These are phyloP conservation scores for Plodia interpunctella DNA, from an alignment of 1,140 invertebrate genomes.

Conservation along the genomic window DNA sequence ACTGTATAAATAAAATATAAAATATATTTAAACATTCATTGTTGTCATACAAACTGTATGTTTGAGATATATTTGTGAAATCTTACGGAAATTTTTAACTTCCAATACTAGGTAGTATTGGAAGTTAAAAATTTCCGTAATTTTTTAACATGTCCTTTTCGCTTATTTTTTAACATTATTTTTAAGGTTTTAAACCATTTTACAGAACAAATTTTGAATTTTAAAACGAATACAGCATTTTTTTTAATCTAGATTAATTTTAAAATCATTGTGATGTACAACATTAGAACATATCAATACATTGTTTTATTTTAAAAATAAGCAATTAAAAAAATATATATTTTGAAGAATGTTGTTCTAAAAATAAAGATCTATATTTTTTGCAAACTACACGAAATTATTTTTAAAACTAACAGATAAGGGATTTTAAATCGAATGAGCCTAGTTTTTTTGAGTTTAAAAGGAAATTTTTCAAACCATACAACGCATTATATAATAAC, in stretches of 20 bases:
- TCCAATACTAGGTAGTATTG: constrained; percentile 48
- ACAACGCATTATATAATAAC: too few species aligned
- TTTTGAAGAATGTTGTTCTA: constrained; percentile 33
- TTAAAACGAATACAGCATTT: constrained; percentile 11
- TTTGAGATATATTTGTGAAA: constrained; percentile 28
- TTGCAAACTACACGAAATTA: constrained; percentile 28
- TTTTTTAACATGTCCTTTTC: too few species aligned
- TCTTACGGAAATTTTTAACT: constrained; percentile 28
- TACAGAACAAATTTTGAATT: constrained; percentile 9
- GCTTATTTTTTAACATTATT: constrained; percentile 25
- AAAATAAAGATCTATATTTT: constrained; percentile 42
- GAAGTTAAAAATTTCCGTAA: too few species aligned
- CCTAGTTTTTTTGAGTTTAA: neutral
- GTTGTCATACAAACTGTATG: constrained; percentile 39
- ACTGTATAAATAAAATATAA: constrained; percentile 62
- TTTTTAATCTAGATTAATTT: constrained; percentile 9
- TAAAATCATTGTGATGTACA: constrained; percentile 45
- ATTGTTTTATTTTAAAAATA: constrained; percentile 36
- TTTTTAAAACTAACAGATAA: constrained; percentile 25
- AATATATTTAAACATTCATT: constrained; percentile 22
- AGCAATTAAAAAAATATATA: constrained; percentile 43
- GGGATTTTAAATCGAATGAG: neutral
- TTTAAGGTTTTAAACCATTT: constrained; percentile 15
- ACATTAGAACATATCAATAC: constrained; percentile 57
- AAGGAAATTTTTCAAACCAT: neutral